A percentile compares a stretch with the other conserved stretches of the same genome.
Evolutionary conservation across 2,888 invertebrate genomes (phyloP).

Genomic region (Stenodera caucasica): DNA sequence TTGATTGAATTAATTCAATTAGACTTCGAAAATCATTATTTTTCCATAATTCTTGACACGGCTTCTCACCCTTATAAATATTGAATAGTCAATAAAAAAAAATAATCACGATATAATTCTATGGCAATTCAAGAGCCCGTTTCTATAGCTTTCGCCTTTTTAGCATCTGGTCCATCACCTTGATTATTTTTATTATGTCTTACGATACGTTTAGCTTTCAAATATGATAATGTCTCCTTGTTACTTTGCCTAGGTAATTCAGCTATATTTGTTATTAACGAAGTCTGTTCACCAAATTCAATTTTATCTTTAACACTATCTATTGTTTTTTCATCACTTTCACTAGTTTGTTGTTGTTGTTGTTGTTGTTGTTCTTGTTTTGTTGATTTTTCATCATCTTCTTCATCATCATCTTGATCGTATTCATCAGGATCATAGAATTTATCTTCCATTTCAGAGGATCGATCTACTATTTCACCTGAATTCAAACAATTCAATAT

Average conservation of each 20-base stretch:
- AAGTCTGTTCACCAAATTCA: conserved; percentile 38
- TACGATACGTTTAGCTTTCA: conserved; percentile 53
- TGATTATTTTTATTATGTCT: conserved; percentile 44
- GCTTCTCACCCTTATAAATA: not conserved
- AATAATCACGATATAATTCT: not conserved
- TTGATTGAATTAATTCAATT: no score
- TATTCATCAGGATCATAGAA: conserved; percentile 40
- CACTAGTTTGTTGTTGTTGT: conserved; percentile 8
- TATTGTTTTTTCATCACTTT: conserved; percentile 25
- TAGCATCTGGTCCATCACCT: conserved; percentile 39
- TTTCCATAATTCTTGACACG: not conserved
- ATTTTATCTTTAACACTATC: conserved; percentile 32
- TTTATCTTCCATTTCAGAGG: conserved; percentile 40
- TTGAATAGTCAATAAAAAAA: not conserved
- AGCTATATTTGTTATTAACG: conserved; percentile 45
- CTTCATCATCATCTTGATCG: conserved; percentile 30
- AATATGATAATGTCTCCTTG: conserved; percentile 51
- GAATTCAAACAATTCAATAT: conserved; percentile 30
- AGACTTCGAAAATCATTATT: not conserved
- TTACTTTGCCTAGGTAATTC: conserved; percentile 46
- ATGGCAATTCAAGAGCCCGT: not conserved
- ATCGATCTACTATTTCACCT: conserved; percentile 64
- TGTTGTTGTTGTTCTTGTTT: not conserved
- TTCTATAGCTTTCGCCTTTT: conserved; percentile 41
- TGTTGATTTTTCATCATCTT: conserved; percentile 23